A percentile compares a stretch with the other conserved stretches of the same genome.
These are phyloP conservation scores for Tinea pellionella DNA, from an alignment of 2,888 invertebrate genomes.

Conservation along the genomic window DNA sequence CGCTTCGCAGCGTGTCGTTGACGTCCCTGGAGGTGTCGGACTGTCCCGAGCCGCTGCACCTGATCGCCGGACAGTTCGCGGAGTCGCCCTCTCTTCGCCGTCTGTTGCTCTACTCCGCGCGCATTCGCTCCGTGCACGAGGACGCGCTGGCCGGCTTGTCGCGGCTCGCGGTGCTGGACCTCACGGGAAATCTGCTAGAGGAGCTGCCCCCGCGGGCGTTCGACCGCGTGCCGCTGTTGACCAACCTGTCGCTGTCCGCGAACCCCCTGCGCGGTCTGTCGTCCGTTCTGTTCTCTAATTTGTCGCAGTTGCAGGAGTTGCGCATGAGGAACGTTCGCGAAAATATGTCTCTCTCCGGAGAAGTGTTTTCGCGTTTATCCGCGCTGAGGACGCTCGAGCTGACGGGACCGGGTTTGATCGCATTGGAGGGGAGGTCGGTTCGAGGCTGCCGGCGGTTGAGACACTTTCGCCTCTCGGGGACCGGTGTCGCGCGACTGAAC, in stretches of 20 bases:
- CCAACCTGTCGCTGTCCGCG: conserved; percentile 14
- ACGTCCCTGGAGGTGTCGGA: not conserved
- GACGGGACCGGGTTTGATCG: not conserved
- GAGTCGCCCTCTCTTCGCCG: not conserved
- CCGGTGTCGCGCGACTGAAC: not conserved
- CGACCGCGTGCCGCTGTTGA: conserved; percentile 16
- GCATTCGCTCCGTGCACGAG: not conserved
- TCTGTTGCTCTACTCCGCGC: conserved; percentile 14
- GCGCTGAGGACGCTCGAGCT: conserved; percentile 15
- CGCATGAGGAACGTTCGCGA: conserved; percentile 3
- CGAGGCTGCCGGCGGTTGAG: not conserved
- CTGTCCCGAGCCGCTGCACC: not conserved
- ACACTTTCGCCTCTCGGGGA: not conserved
- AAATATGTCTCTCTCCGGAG: not conserved
- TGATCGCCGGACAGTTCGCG: not conserved
- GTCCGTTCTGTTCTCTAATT: not conserved
- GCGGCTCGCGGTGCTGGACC: conserved; percentile 17
- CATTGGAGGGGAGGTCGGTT: not conserved
- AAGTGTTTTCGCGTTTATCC: conserved; percentile 3
- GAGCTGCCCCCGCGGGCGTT: conserved; percentile 14
- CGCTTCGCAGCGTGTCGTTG: not conserved
- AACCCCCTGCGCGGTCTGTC: conserved; percentile 12
- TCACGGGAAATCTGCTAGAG: conserved; percentile 14
- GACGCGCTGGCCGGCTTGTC: conserved; percentile 20
- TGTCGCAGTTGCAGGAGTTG: conserved; percentile 7